Evolutionary conservation across 2,888 invertebrate genomes (phyloP), one percentile per base, ranked within the genome.

Genomic region (Caenorhabditis sulstoni): DNA sequence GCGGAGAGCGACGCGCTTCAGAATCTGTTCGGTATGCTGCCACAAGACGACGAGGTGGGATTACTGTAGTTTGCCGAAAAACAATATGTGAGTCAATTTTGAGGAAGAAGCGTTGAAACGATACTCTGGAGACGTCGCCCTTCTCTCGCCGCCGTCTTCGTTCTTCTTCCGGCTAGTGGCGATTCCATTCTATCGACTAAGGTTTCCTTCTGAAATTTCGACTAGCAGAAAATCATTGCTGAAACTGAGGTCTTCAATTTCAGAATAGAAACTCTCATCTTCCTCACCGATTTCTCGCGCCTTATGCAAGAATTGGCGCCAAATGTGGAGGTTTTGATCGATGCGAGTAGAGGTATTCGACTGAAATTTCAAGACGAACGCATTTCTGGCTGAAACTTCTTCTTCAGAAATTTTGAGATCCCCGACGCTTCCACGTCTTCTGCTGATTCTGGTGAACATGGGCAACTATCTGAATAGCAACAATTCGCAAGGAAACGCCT

Each of bases 391-490:
- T 22, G 22, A 49, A 22, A 12, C 9, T 29, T 1, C 14, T 11
- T 29, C n/a, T 52, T 39, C 41, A 58, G 82, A 84, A 45, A 62
- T 84, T 3, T 50, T 81, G 3, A 45, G 41, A 9, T 79, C 81
- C 0, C 79, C 71, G 18, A 64, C 80, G 0, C 53, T 85, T 14
- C 78, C 79, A 44, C 76, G 81, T 18, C 74, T 85, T 23, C 77
- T 85, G 4, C 67, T 83, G 18, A 68, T 81, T n/a, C 61, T 85
- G 5, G 84, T 85, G 20, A 79, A 82, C 18, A 82, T 85, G 52
- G 85, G 85, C 9, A 85, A 85, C 66, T 85, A 83, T 58, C 70
- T 85, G 65, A 85, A 85, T 41, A 68, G 77, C 1, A 75, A 81
- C 18, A 81, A 79, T 37, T 73, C 81, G 0, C 84, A 84, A 23